phyloP scores from a whole-genome alignment of 2,888 invertebrate species.

The Adelphocoris suturalis region DNA sequence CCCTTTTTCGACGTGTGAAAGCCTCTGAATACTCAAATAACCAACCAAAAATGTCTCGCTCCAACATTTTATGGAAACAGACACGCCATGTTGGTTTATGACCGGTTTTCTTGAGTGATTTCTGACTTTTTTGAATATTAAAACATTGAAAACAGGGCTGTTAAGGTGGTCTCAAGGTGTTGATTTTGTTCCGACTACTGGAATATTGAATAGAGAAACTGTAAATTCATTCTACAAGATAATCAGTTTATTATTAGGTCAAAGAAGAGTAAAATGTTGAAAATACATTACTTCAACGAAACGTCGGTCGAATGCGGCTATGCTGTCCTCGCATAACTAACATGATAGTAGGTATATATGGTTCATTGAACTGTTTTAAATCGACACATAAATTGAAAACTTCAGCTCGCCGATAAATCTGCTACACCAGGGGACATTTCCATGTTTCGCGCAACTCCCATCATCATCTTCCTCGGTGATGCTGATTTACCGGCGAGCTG shows the following conservation, averaged over 20 bases:
- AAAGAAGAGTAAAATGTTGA: background rate
- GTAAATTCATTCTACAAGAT: background rate
- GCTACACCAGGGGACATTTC: no score
- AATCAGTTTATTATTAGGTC: background rate
- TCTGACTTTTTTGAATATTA: background rate
- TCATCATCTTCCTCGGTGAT: no score
- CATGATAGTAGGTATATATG: no score
- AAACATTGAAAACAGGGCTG: background rate
- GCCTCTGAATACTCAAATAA: background rate
- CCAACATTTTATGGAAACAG: background rate
- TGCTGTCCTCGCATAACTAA: no score
- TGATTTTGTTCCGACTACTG: background rate
- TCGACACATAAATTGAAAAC: no score
- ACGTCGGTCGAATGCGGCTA: no score
- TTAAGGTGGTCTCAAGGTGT: background rate
- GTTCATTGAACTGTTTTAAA: no score
- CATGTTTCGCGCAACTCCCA: no score
- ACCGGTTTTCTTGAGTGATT: slow-evolving; percentile 8
- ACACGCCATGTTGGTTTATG: background rate
- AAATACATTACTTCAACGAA: no score
- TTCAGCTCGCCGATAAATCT: no score
- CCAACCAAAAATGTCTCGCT: background rate
- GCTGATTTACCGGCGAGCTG: no score
- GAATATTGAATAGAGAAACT: background rate
- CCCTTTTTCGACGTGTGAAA: background rate